Percentiles rank a stretch among this genome's conserved stretches.
phyloP scores from a whole-genome alignment of 2,113 vertebrate species.

The Gnathonemus echidnorhynchus region DNA sequence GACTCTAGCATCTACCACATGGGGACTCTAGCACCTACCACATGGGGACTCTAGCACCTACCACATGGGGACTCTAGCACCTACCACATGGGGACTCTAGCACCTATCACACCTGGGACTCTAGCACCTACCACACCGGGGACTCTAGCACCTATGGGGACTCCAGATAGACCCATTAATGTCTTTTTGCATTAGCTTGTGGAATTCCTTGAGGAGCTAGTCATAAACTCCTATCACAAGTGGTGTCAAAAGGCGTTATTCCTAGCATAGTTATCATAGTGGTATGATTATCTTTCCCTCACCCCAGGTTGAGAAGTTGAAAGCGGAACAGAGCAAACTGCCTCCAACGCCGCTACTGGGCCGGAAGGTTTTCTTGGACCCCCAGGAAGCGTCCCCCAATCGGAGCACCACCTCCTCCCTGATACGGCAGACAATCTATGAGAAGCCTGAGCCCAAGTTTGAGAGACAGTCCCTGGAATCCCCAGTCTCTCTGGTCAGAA shows the following conservation, averaged over 20 bases:
- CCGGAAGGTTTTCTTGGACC: conserved; percentile 83
- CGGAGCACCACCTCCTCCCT: conserved; percentile 60
- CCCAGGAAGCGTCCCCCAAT: conserved; percentile 59
- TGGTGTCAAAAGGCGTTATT: background rate
- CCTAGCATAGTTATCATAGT: background rate
- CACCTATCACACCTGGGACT: too few relatives aligned
- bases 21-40: too few relatives aligned
- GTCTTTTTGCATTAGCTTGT: background rate
- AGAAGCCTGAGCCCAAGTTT: conserved; percentile 57
- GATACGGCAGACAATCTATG: conserved; percentile 64
- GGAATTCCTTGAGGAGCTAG: background rate
- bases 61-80: too few relatives aligned
- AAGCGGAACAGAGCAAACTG: conserved; percentile 77
- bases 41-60: too few relatives aligned
- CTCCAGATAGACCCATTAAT: background rate
- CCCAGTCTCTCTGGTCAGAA: conserved; percentile 49
- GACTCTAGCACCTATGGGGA: background rate
- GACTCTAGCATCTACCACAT: too few relatives aligned
- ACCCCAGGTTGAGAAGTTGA: conserved; percentile 81
- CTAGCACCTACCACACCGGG: too few relatives aligned
- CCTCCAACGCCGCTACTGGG: conserved; percentile 80
- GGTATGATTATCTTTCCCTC: background rate
- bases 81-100: too few relatives aligned
- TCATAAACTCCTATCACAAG: background rate
- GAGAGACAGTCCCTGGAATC: conserved; percentile 56